Evolutionary conservation across 2,113 vertebrate species (phyloP).

Genomic region (Herpailurus yagouaroundi): DNA sequence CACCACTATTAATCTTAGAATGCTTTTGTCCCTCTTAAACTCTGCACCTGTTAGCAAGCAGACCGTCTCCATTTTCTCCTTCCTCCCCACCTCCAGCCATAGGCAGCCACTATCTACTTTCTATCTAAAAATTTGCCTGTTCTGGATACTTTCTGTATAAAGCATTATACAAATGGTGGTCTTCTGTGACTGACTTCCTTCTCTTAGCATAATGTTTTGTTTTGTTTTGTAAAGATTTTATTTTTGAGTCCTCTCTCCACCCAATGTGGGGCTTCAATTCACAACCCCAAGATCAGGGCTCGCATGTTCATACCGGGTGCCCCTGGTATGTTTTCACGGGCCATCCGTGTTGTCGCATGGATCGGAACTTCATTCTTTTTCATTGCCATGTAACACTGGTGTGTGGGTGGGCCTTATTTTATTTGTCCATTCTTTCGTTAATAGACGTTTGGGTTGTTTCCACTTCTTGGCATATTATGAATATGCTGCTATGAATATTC

Average conservation of each 20-base stretch:
- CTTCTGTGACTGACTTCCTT: background rate
- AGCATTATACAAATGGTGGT: background rate
- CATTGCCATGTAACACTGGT: no score
- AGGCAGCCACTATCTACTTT: background rate
- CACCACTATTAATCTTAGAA: background rate
- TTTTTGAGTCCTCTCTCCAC: background rate
- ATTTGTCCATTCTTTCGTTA: background rate
- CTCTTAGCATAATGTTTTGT: background rate
- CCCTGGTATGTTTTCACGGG: background rate
- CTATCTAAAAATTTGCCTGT: background rate
- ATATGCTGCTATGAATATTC: background rate
- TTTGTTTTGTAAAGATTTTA: background rate
- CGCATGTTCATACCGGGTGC: background rate
- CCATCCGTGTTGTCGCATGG: background rate
- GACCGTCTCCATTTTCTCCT: background rate
- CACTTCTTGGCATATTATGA: fast-evolving
- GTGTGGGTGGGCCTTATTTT: background rate
- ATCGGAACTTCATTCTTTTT: background rate
- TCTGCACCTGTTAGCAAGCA: background rate
- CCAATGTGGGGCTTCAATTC: background rate
- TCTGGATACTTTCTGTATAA: background rate
- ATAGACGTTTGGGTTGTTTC: background rate
- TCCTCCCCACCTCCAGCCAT: background rate
- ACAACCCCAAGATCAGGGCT: background rate
- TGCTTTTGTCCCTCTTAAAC: background rate